Base-by-base conservation (phyloP, 2,113 vertebrate species). In the Tupaia chinensis region DNA sequence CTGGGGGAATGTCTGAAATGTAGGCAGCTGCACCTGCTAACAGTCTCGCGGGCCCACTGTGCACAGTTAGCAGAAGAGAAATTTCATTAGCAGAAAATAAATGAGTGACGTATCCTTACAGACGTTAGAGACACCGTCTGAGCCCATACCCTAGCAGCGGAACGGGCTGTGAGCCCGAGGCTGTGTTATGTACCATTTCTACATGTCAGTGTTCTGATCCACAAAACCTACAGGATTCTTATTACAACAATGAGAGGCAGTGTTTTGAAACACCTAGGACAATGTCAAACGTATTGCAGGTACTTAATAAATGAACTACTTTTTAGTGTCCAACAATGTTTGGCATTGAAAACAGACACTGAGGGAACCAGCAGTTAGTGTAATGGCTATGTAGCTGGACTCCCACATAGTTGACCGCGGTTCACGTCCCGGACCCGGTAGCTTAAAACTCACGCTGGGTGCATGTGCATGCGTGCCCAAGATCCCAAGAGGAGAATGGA, bases 1-100 rank as follows among this genome's bases (percentile, higher is more conserved):
- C 85, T 83, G 1, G 87, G 83, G 78, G 86, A 96, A 34, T 15
- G 9, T 91, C 34, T n/a, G 76, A 44, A 61, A 66, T 25, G 88
- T 34, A 54, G 34, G 85, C 95, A 78, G 91, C 69, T 92, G 11
- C 1, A 20, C 63, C 19, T 11, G 53, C 22, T 6, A 58, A 53
- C 87, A 17, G 12, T 63, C 60, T 81, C 82, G 7, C 63, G 22
- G 65, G 84, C 68, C 80, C 1, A 11, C 44, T 0, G 6, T 53
- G 56, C 61, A 54, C 69, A 72, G 16, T 73, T 60, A 60, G 16
- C 19, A 66, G 56, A 20, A 91, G 83, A 89, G 63, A 83, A 65
- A 54, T 77, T 72, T 65, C 69, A 8, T 66, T 74, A 0, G n/a
- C 54, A 69, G 63, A 87, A 74, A 89, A 78, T 34, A 19, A 10